phyloP scores from a whole-genome alignment of 1,140 invertebrate genomes.

The Latrodectus geometricus region DNA sequence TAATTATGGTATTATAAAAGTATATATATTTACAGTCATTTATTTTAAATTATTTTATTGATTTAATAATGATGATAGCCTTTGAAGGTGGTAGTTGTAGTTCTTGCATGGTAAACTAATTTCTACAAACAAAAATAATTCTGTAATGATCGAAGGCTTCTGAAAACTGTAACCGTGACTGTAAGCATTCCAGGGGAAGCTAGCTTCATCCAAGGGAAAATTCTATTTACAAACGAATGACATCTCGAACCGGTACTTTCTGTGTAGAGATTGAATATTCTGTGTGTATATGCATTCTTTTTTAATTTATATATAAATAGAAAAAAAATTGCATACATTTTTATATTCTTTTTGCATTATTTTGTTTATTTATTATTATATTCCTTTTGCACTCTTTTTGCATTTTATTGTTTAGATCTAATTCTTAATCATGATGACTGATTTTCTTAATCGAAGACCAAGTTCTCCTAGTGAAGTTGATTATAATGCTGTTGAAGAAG shows the following conservation, averaged over 20 bases:
- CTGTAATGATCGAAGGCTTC: no score
- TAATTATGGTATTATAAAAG: no score
- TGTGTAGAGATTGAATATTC: not conserved
- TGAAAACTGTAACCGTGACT: conserved; percentile 14
- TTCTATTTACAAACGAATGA: conserved; percentile 17
- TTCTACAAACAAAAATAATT: no score
- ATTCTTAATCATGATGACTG: conserved; percentile 27
- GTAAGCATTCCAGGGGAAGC: conserved; percentile 31
- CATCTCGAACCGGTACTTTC: not conserved
- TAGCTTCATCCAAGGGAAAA: not conserved
- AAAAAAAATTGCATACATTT: no score
- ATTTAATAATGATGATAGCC: no score
- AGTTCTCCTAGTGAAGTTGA: conserved; percentile 63
- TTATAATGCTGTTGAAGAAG: conserved; percentile 69
- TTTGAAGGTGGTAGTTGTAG: no score
- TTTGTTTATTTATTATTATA: no score
- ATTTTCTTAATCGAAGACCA: conserved; percentile 7
- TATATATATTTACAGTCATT: no score
- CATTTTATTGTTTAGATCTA: conserved; percentile 5
- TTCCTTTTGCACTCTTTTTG: not conserved
- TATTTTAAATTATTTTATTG: no score
- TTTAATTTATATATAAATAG: no score
- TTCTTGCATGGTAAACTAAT: no score
- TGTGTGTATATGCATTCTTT: not conserved
- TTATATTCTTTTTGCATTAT: no score